A percentile compares a stretch with the other conserved stretches of the same genome.
These are phyloP conservation scores for Erithacus rubecula DNA, from an alignment of 2,797 vertebrate genomes.

Conservation along the genomic window DNA sequence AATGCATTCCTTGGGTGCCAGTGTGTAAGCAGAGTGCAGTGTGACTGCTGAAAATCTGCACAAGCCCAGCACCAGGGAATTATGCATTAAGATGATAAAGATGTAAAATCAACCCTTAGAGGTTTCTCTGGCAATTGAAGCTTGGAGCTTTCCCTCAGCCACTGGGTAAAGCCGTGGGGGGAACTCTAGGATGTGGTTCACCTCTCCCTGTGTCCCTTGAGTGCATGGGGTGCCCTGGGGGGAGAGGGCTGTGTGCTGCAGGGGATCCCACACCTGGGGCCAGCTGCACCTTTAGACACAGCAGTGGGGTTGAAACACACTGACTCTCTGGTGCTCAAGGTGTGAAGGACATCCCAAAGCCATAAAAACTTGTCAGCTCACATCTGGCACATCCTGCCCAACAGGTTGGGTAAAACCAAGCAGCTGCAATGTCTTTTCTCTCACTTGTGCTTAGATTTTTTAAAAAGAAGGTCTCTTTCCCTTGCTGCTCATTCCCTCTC, in stretches of 20 bases:
- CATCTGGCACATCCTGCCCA: neutral
- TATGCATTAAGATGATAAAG: neutral
- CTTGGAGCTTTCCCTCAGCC: accelerated
- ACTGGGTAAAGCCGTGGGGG: neutral
- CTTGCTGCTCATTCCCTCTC: neutral
- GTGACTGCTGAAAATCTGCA: neutral
- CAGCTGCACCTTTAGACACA: accelerated
- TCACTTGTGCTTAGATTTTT: neutral
- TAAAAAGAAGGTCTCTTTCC: neutral
- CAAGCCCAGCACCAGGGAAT: neutral
- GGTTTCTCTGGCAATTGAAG: neutral
- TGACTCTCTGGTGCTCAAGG: accelerated
- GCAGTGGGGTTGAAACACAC: accelerated
- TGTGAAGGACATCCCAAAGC: accelerated
- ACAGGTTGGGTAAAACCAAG: neutral
- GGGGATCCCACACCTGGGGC: neutral
- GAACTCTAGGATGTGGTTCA: accelerated
- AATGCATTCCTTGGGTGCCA: neutral
- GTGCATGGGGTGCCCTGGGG: neutral
- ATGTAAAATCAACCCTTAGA: neutral
- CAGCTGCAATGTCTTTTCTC: accelerated
- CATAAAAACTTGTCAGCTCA: neutral
- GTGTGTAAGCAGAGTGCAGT: neutral
- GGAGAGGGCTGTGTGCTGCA: accelerated
- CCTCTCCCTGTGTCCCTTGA: neutral